phyloP scores from a whole-genome alignment of 2,113 vertebrate species.

The Hemiprocne comata region DNA sequence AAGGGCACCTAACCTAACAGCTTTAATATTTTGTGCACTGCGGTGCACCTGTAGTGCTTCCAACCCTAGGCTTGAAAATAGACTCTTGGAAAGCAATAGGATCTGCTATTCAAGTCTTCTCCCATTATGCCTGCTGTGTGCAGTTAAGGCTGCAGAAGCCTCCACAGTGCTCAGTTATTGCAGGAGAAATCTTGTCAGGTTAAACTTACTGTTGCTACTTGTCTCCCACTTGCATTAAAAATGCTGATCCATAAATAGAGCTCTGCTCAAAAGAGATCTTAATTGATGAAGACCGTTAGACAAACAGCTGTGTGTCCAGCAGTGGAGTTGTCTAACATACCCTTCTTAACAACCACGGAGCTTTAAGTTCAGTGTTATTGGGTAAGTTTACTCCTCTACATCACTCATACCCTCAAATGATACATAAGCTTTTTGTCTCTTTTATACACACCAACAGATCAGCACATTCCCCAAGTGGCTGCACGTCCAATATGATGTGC shows the following conservation, averaged over 20 bases:
- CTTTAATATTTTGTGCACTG: background rate
- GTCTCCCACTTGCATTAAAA: background rate
- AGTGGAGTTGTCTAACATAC: background rate
- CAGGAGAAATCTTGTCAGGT: background rate
- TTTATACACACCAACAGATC: background rate
- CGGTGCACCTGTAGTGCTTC: background rate
- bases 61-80: background rate
- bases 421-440: background rate
- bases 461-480: constrained; percentile 37
- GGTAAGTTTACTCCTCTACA: background rate
- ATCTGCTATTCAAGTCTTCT: background rate
- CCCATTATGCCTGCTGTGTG: background rate
- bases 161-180: background rate
- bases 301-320: background rate
- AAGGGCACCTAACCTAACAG: background rate
- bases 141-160: background rate
- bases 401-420: background rate
- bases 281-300: background rate
- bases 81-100: background rate
- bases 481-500: background rate
- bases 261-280: background rate
- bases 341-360: background rate
- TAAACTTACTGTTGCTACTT: background rate
- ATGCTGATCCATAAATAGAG: background rate
- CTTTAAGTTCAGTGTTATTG: background rate